Conservation (phyloP, 2,113 vertebrate genomes). For the Zosterops pallidus region DNA sequence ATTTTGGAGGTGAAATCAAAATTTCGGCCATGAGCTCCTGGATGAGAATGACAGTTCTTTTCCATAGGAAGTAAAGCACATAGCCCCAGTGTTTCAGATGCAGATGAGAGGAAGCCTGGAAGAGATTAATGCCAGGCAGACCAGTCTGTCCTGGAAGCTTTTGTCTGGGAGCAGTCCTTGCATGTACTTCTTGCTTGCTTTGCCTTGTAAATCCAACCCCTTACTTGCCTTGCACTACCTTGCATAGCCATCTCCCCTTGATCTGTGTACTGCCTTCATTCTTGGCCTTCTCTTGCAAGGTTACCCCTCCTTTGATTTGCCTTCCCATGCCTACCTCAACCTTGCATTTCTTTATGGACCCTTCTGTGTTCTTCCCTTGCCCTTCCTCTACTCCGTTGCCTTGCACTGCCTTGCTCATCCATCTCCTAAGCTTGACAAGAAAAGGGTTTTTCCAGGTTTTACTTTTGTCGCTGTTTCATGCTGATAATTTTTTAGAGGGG, state of each 20-base stretch:
- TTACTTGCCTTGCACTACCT: not conserved
- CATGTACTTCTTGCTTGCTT: not conserved
- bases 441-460: not conserved
- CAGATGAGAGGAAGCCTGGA: not conserved
- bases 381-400: not conserved
- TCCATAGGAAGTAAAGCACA: not conserved
- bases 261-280: not conserved
- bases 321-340: not conserved
- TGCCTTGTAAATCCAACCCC: not conserved
- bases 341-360: not conserved
- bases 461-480: not conserved
- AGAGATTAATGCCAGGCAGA: not conserved
- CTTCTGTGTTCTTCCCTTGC: not conserved
- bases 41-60: not conserved
- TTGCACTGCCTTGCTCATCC: not conserved
- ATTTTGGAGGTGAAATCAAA: not conserved
- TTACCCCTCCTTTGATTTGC: not conserved
- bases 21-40: not conserved
- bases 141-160: not conserved
- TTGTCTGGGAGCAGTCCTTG: not conserved
- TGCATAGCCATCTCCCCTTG: not conserved
- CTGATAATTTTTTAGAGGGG: too few species aligned
- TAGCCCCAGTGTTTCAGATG: not conserved
- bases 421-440: not conserved
- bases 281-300: not conserved